Evolutionary conservation across 2,888 invertebrate genomes (phyloP), one percentile per base, ranked within the genome.

Genomic region (Heteromurus nitidus): DNA sequence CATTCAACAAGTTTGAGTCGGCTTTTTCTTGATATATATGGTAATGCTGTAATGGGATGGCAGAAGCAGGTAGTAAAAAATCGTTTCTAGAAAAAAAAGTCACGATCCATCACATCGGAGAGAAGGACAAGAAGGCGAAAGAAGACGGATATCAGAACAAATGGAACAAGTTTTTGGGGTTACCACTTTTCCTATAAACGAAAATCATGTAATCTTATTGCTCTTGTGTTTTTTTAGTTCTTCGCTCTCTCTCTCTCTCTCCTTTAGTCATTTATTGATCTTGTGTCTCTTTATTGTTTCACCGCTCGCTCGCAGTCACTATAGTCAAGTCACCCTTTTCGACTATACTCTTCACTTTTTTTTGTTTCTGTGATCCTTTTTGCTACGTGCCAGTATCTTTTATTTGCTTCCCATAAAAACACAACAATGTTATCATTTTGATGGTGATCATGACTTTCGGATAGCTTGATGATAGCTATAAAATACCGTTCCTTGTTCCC

Each of bases 111-210:
- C 65, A 79, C 31, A 47, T 53, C 20, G 53, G 11, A 24, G 42
- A 22, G 55, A 30, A 30, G 55, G 36, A 53, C 31, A n/a, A 50
- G 5, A 76, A 69, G 72, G 53, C 55, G 79, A 65, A 65, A 72
- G 64, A 69, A 69, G 74, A 82, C 74, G 69, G 79, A 79, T 82
- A 83, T 83, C 80, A 83, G 80, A 83, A 80, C 83, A 83, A 83
- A 83, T 83, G 83, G 83, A 83, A 83, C 83, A 80, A 83, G 83
- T 83, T 80, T 82, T 73, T 72, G 69, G 44, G 77, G 77, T 69
- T 70, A 70, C 31, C 42, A 22, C 36, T 58, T 58, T 3, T 36
- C 30, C 28, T 73, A 68, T 50, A 28, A 58, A 76, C 60, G 55
- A 69, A 62, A 16, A 44, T 53, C 22, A 67, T 77, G 62, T 69